Base-by-base conservation (phyloP, 2,113 vertebrate species). In the Noctilio leporinus region DNA sequence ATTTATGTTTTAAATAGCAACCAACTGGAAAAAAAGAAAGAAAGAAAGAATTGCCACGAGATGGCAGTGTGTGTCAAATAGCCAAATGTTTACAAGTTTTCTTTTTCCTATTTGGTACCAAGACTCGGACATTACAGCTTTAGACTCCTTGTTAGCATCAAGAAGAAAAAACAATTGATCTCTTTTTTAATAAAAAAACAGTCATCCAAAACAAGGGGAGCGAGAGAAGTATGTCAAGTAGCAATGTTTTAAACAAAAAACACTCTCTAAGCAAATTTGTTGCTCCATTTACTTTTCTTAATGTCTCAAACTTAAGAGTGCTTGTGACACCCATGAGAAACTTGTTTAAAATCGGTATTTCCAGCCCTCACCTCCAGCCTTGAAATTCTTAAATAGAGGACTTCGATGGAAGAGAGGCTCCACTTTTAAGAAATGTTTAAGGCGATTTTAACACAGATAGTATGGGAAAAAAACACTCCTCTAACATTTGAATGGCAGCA, bases 21-120 rank as follows among this genome's bases (percentile, higher is more conserved):
- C n/a, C n/a, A n/a, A n/a, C n/a, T n/a, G n/a, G n/a, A n/a, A n/a
- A n/a, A n/a, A n/a, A n/a, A n/a, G n/a, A n/a, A n/a, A n/a, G n/a
- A n/a, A n/a, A n/a, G n/a, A n/a, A n/a, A 59, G 10, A 81, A 55
- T 5, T 90, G 57, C 77, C 96, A 94, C 96, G 87, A 97, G 97
- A 94, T 96, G 97, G 91, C 96, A 82, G 57, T 92, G 62, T 94
- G 89, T 12, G 80, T 81, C 10, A 90, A 28, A n/a, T 3, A 90
- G 88, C 65, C 15, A 93, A 89, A 88, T 45, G 14, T 47, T 89
- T 57, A 38, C 15, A 55, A n/a, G n/a, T 72, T 76, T 33, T 62
- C 43, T 38, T 22, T 62, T 90, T 70, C 86, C 70, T 70, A 51
- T 76, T 88, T 90, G 20, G 35, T 26, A 51, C 45, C 40, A 40